Conservation (phyloP, 2,888 invertebrate genomes). For the Sicus ferrugineus region DNA sequence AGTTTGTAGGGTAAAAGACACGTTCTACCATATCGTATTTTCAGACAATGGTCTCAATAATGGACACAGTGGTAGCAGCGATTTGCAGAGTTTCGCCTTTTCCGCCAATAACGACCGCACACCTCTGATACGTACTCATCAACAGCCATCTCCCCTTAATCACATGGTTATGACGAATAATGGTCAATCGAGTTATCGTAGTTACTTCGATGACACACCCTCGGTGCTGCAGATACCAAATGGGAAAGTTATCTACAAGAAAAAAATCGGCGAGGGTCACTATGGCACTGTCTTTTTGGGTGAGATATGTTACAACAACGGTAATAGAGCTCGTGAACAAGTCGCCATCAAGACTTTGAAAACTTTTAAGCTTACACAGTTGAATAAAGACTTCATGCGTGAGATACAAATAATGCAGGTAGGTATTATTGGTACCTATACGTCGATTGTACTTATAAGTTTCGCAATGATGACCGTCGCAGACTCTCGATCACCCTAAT, state of each 20-base stretch:
- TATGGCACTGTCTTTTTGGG: conserved; percentile 88
- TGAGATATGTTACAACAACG: conserved; percentile 52
- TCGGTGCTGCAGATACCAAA: conserved; percentile 53
- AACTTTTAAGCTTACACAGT: conserved; percentile 65
- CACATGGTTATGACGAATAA: conserved; percentile 4
- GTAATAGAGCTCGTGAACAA: conserved; percentile 58
- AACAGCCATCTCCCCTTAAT: conserved; percentile 18
- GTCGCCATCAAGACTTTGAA: conserved; percentile 74
- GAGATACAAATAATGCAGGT: conserved; percentile 91
- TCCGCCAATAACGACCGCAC: conserved; percentile 38
- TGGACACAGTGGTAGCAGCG: conserved; percentile 38
- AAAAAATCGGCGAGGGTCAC: conserved; percentile 72
- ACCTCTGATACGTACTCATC: conserved; percentile 38
- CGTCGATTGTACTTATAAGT: not conserved
- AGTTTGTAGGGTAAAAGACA: not conserved
- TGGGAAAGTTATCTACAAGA: conserved; percentile 56
- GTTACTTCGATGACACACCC: conserved; percentile 46
- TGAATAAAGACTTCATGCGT: conserved; percentile 78
- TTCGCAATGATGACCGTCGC: conserved; percentile 34
- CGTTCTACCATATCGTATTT: not conserved
- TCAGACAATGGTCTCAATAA: conserved; percentile 29
- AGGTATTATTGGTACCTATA: conserved; percentile 30
- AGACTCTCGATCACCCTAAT: conserved; percentile 84
- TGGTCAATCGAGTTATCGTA: conserved; percentile 36
- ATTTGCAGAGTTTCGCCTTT: conserved; percentile 37